These are phyloP conservation scores for Psix sp. DNA, from an alignment of 1,140 invertebrate species.

Conservation along the genomic window DNA sequence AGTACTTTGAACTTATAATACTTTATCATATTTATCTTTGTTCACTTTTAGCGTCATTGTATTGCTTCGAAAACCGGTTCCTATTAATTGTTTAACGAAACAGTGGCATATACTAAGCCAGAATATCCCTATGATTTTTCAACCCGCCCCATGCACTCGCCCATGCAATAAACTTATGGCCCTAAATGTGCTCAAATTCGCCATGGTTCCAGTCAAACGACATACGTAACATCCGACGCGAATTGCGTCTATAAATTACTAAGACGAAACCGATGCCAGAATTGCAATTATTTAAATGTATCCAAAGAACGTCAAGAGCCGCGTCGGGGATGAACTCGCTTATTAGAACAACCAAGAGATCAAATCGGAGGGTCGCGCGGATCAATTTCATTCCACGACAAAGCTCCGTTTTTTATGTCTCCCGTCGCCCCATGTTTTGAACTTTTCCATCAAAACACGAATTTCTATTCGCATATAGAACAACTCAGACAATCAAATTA, in stretches of 20 bases:
- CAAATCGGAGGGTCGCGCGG: slow-evolving; percentile 43
- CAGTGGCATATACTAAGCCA: slow-evolving; percentile 13
- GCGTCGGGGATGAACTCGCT: slow-evolving; percentile 55
- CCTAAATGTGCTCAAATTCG: slow-evolving; percentile 58
- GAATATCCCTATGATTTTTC: slow-evolving; percentile 34
- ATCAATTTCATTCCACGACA: slow-evolving; percentile 41
- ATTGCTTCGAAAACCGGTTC: too few species aligned
- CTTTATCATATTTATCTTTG: too few species aligned
- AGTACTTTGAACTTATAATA: too few species aligned
- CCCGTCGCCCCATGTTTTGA: slow-evolving; percentile 12
- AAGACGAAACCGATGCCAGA: slow-evolving; percentile 55
- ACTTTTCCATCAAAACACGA: slow-evolving; percentile 24
- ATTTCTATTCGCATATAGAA: slow-evolving; percentile 4
- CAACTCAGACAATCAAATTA: slow-evolving; percentile 3
- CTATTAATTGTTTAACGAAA: slow-evolving; percentile 28
- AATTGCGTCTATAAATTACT: slow-evolving; percentile 65
- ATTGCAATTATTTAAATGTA: slow-evolving; percentile 67
- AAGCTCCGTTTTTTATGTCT: slow-evolving; percentile 15
- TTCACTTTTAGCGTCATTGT: too few species aligned
- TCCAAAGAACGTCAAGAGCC: slow-evolving; percentile 53
- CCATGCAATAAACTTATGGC: slow-evolving; percentile 55
- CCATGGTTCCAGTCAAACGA: slow-evolving; percentile 54
- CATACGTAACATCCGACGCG: slow-evolving; percentile 55
- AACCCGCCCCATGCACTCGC: slow-evolving; percentile 40
- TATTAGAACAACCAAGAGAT: slow-evolving; percentile 56